A percentile compares a stretch with the other conserved stretches of the same genome.
Conservation (phyloP, 2,888 invertebrate genomes). For the Drosophila merina region DNA sequence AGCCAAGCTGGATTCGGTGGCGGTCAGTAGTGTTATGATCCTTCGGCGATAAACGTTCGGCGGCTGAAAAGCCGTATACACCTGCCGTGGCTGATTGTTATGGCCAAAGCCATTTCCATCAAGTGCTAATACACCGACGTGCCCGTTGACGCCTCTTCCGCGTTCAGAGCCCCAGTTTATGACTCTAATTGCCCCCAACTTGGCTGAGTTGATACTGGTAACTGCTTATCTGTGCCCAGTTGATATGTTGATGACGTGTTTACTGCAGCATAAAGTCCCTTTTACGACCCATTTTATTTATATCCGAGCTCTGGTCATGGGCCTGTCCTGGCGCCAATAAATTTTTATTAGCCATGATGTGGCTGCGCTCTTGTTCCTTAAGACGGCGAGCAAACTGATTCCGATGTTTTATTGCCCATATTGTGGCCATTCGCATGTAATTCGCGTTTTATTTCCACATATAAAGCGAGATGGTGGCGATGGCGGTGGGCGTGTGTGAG, state of each 20-base stretch:
- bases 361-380: slow-evolving; percentile 60
- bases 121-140: slow-evolving; percentile 57
- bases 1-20: neutral
- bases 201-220: slow-evolving; percentile 63
- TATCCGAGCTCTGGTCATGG: slow-evolving; percentile 58
- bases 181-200: slow-evolving; percentile 73
- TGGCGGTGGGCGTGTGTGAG: slow-evolving; percentile 28
- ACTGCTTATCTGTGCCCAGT: slow-evolving; percentile 77
- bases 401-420: slow-evolving; percentile 71
- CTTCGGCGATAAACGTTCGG: slow-evolving; percentile 7
- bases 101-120: slow-evolving; percentile 33
- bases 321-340: slow-evolving; percentile 72
- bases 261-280: slow-evolving; percentile 83
- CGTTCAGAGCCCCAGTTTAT: slow-evolving; percentile 71
- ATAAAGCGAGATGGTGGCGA: slow-evolving; percentile 1
- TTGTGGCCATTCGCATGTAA: slow-evolving; percentile 63
- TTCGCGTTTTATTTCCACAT: slow-evolving; percentile 61
- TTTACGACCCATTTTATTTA: slow-evolving; percentile 81
- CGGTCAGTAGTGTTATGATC: slow-evolving; percentile 27
- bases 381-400: slow-evolving; percentile 72
- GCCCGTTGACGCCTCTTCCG: slow-evolving; percentile 72
- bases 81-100: slow-evolving; percentile 48
- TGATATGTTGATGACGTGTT: slow-evolving; percentile 83
- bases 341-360: slow-evolving; percentile 80
- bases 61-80: slow-evolving; percentile 27